Base-by-base conservation (phyloP, 2,113 vertebrate genomes). In the Melozone crissalis region DNA sequence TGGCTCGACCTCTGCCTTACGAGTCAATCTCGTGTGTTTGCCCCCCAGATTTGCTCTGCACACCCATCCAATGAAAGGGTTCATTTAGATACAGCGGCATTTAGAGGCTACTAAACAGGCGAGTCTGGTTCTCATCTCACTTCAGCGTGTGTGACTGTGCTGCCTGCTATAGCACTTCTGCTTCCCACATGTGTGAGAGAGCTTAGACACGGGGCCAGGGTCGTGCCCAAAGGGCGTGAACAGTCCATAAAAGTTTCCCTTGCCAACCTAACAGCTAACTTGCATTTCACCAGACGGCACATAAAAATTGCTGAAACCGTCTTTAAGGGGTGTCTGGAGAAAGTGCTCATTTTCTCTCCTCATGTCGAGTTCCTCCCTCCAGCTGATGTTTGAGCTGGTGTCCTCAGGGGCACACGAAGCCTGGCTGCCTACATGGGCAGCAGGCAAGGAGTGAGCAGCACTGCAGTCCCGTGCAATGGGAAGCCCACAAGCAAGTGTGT, bases 81-180 rank as follows among this genome's bases (percentile, higher is more conserved):
- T 93, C 22, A 11, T 96, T 82, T 91, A 59, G 71, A 92, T 62
- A 55, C 31, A 55, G 76, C 22, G 0, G 72, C 67, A 65, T 85
- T 92, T 67, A 87, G n/a, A 76, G 75, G 80, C 62, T 90, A 74
- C 71, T 69, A 58, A 85, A 87, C 92, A 82, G 80, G 58, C 12
- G 0, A 85, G 51, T 41, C 69, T 94, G 79, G 69, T 95, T 91
- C 85, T 86, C 76, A 74, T 91, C 92, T 90, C 90, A 35, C 84
- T 54, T 62, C 2, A 1, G 43, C 1, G 26, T 74, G 59, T 94
- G 47, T 59, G 83, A 74, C 67, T 37, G 65, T 9, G 13, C 71
- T 74, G 87, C 78, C 67, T 91, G 81, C 75, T 72, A 44, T 1
- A 85, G 65, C 66, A 44, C 63, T 94, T 93, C 84, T 93, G 89